Evolutionary conservation across 2,888 invertebrate genomes (phyloP), one percentile per base, ranked within the genome.

Genomic region (Lutraria lutraria): DNA sequence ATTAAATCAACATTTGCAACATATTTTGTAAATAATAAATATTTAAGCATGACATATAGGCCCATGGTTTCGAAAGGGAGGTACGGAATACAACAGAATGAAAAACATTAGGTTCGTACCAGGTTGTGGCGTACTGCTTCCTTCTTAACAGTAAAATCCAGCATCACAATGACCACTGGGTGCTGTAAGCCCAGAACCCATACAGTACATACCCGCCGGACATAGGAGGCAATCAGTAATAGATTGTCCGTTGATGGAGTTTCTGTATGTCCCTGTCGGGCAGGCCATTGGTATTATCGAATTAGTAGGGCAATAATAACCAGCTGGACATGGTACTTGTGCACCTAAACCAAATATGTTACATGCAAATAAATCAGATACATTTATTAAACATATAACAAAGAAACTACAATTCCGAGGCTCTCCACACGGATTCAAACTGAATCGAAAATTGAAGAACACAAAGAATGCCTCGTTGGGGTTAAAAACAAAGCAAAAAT

Each of bases 171-270:
- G 29, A 13, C 76, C 76, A 15, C 13, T 76, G 15, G 76, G 76
- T 31, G 76, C 31, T 0, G 76, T 16, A 31, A 31, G 31, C 16
- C 31, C 76, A 13, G 12, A 4, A 16, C 2, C 31, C 4, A 31
- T 16, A 76, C 76, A 76, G 34, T 76, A 76, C 76, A 76, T 76
- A 19, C 76, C 76, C 4, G 76, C 76, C 0, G 76, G 76, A 76
- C 76, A 76, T 16, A 31, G 3, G 31, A 21, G 3, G 31, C 76
- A 76, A 34, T 76, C 76, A 34, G 25, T 19, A 12, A 76, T 16
- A 4, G 31, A 15, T 34, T 31, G 34, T 8, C 76, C 76, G 8
- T 10, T 76, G 6, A 8, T 31, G 3, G 15, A 31, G 31, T 76
- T 13, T 76, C 34, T 31, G 16, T 76, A 76, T 16, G 76, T 76